These are phyloP conservation scores for Andrena dorsata DNA, from an alignment of 2,888 invertebrate species.

Conservation along the genomic window DNA sequence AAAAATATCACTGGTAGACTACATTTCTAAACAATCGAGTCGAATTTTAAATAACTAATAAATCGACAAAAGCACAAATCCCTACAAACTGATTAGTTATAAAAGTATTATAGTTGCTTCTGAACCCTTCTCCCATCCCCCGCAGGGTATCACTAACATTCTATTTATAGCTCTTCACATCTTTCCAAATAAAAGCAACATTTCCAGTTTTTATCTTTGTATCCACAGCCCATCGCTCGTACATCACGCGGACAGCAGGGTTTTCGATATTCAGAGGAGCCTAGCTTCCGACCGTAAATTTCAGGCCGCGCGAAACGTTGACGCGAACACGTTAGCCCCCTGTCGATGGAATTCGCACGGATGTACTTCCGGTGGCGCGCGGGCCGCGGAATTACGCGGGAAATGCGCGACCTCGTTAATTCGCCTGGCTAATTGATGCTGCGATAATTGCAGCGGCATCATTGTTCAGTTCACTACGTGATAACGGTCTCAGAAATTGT, in stretches of 20 bases:
- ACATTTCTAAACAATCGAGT: no score
- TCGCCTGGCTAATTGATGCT: conserved; percentile 33
- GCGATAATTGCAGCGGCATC: conserved; percentile 22
- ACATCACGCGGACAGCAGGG: background rate
- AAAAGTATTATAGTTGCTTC: no score
- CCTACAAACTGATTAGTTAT: no score
- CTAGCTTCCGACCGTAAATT: background rate
- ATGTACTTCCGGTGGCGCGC: conserved; percentile 5
- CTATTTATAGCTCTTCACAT: background rate
- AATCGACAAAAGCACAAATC: no score
- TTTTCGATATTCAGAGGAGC: background rate
- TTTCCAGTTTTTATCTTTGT: background rate
- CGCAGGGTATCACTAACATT: background rate
- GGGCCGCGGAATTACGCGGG: conserved; percentile 22
- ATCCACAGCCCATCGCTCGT: background rate
- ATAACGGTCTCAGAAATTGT: conserved; percentile 8
- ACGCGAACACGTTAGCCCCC: background rate
- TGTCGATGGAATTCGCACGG: background rate
- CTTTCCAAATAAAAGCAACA: background rate
- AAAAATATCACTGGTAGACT: no score
- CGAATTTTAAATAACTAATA: no score
- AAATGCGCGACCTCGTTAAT: conserved; percentile 20
- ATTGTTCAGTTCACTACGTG: conserved; percentile 6
- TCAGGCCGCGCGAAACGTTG: conserved; percentile 5
- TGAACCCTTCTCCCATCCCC: no score